phyloP scores from a whole-genome alignment of 2,797 vertebrate species.

The Pteropus rufus region DNA sequence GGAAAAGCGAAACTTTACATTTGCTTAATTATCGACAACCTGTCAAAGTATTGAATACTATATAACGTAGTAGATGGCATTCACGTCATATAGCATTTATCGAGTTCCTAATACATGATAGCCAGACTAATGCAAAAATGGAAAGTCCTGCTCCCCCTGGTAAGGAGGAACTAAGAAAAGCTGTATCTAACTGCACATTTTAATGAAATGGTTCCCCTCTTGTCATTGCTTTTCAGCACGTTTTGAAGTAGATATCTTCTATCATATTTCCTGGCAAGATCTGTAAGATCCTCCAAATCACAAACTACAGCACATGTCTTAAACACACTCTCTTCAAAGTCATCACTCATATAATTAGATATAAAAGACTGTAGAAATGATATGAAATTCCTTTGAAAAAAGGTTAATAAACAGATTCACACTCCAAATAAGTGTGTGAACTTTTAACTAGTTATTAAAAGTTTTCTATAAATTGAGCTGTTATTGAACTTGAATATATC shows the following conservation, averaged over 20 bases:
- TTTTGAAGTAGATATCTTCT: constrained; percentile 10
- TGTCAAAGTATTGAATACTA: background rate
- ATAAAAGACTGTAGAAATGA: background rate
- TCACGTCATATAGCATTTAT: background rate
- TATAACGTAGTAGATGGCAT: background rate
- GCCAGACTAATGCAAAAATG: background rate
- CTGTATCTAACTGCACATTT: background rate
- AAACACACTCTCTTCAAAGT: background rate
- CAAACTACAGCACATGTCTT: background rate
- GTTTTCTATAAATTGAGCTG: background rate
- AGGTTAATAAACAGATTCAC: background rate
- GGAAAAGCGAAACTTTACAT: background rate
- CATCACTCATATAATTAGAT: constrained; percentile 32
- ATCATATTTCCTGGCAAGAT: constrained; percentile 14
- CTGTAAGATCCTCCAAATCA: constrained; percentile 30
- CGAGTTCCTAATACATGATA: background rate
- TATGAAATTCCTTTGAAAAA: constrained; percentile 16
- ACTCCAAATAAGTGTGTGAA: constrained; percentile 2
- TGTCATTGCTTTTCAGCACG: background rate
- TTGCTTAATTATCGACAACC: background rate
- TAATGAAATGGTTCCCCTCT: background rate
- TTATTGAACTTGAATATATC: background rate
- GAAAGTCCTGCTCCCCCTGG: background rate
- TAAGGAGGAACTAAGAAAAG: background rate
- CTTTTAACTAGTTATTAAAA: constrained; percentile 18